Evolutionary conservation across 2,888 invertebrate genomes (phyloP), one percentile per base, ranked within the genome.

Genomic region (Anagyrus pseudococci): DNA sequence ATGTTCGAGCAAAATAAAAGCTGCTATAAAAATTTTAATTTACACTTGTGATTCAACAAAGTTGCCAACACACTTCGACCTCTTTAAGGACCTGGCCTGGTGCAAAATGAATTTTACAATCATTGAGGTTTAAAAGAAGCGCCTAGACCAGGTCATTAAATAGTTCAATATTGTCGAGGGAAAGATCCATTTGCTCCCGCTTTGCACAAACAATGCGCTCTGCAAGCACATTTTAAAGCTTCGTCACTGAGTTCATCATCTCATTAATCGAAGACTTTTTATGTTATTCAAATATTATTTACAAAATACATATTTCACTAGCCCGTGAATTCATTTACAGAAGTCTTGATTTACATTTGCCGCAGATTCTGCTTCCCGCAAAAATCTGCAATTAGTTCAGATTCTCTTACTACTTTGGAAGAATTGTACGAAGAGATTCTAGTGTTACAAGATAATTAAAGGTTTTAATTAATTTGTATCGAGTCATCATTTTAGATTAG

Each of bases 241-340:
- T 37, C 3, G 19, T 50, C 26, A 22, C 46, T 49, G 50, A 61
- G 56, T 40, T 57, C 22, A 10, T 53, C 26, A 15, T 58, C 44
- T 25, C 25, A 15, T 41, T 56, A 19, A 20, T 50, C 15, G n/a
- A 46, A 50, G 50, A 37, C 40, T 55, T 56, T n/a, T n/a, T n/a
- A 52, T 23, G 33, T 50, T 55, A 10, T 50, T 50, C 26, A 56
- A 2, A 8, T 37, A 37, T 15, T 61, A 61, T 61, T 49, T 61
- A 61, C 61, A 61, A 50, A 55, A 49, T 61, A 46, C 26, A 61
- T 46, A 50, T 59, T 49, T 50, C 60, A 57, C 40, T 43, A 41
- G 41, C 54, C 59, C 26, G 53, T 20, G 20, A 40, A 26, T 47
- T 59, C 59, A 59, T 59, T 53, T 59, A 59, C 53, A 59, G 53